Evolutionary conservation across 2,113 vertebrate species (phyloP), one percentile per base, ranked within the genome.

Genomic region (Xiphophorus couchianus): DNA sequence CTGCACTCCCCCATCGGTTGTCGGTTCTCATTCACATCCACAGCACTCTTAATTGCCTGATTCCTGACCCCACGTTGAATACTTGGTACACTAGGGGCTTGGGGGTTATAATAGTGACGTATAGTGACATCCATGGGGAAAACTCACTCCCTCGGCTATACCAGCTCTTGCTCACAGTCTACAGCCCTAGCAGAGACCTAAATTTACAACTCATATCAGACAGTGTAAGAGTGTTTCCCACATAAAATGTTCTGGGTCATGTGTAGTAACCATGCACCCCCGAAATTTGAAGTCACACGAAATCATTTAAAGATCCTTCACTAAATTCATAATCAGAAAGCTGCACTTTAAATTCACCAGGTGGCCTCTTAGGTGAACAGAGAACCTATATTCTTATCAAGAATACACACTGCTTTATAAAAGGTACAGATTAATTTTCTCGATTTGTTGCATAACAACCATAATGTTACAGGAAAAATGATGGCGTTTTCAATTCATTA

Each of bases 61-160:
- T 89, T 89, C 44, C 77, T 79, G 76, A 85, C 80, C 84, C 75
- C 71, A 69, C 28, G 39, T 74, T 88, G 87, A 83, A 75, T 80
- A 81, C 81, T 82, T 82, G 84, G 78, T 79, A 51, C 29, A 42
- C 75, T 81, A 78, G 35, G 87, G 63, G 79, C 29, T 72, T 77
- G 82, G 85, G 82, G 84, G 78, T 82, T 79, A 78, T 87, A 88
- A 89, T 86, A 72, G 87, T 88, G 87, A 91, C 88, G 89, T 82
- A 74, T 22, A 88, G 82, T 88, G 88, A 89, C 89, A 89, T 84
- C 78, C 81, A 73, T 33, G 80, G 77, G 83, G 80, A 86, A 79
- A 64, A 85, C 39, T 81, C 8, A 15, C 73, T 87, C 85, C 70
- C 76, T 88, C 33, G 31, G 78, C 73, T 74, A 73, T 84, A n/a